A percentile compares a stretch with the other conserved stretches of the same genome.
phyloP scores from a whole-genome alignment of 2,113 vertebrate genomes.

The Callospermophilus lateralis region DNA sequence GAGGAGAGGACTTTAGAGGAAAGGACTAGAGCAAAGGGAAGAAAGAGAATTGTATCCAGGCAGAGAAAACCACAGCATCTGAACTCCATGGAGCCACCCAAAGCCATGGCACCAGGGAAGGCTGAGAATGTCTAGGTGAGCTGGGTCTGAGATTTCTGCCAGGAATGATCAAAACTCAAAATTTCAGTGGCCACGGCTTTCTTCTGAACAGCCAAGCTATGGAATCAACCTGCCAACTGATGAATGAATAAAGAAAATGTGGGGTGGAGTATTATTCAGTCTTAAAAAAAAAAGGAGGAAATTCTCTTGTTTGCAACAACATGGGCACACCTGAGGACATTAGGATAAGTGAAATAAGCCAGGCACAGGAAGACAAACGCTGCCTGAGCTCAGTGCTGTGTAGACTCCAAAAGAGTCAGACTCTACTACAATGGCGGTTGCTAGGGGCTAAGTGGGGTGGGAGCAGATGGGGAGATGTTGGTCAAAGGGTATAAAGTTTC shows the following conservation, averaged over 20 bases:
- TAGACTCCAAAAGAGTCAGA: background rate
- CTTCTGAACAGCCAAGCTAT: background rate
- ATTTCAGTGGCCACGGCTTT: background rate
- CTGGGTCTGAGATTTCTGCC: background rate
- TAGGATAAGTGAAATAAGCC: background rate
- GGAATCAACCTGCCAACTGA: background rate
- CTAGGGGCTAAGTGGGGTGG: background rate
- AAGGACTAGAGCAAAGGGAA: background rate
- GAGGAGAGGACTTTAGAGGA: background rate
- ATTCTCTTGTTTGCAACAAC: background rate
- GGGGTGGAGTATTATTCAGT: background rate
- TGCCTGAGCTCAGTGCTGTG: background rate
- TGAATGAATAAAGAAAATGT: background rate
- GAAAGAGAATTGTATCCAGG: background rate
- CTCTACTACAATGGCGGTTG: background rate
- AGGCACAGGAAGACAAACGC: background rate
- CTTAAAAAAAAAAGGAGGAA: background rate
- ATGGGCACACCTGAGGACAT: background rate
- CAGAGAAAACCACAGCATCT: background rate
- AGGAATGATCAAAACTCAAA: background rate
- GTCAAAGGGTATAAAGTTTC: background rate
- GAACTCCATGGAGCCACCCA: background rate
- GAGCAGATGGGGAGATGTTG: background rate
- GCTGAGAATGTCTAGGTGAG: background rate
- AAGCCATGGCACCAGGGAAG: background rate